Percentiles rank a stretch among this genome's conserved stretches.
Evolutionary conservation across 2,797 vertebrate genomes (phyloP).

Genomic region (Pseudomugil tenellus): DNA sequence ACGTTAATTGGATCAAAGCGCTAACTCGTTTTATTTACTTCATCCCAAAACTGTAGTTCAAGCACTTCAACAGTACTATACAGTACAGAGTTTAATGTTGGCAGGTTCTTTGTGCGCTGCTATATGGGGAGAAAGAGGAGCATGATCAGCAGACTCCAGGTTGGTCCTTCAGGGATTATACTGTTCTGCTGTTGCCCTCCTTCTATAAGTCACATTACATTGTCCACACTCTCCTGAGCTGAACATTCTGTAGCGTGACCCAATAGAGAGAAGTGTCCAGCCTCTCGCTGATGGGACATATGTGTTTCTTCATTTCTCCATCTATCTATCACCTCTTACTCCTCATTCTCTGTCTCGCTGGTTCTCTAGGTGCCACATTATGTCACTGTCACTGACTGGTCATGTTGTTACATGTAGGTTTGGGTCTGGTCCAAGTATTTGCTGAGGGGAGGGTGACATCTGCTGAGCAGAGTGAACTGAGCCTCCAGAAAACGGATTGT

Average conservation of each 20-base stretch:
- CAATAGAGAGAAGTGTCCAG: constrained; percentile 28
- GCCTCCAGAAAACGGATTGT: constrained; percentile 35
- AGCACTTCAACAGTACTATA: constrained; percentile 19
- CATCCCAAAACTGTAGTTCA: constrained; percentile 30
- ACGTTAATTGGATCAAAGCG: constrained; percentile 30
- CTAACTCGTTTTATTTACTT: constrained; percentile 31
- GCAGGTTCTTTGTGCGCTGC: constrained; percentile 38
- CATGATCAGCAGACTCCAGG: constrained; percentile 40
- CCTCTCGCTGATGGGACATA: constrained; percentile 34
- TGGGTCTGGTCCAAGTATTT: constrained; percentile 56
- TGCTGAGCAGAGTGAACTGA: constrained; percentile 64
- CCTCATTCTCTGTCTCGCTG: constrained; percentile 49
- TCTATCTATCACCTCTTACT: constrained; percentile 50
- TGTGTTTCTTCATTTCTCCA: constrained; percentile 42
- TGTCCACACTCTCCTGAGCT: constrained; percentile 45
- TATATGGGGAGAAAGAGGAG: constrained; percentile 42
- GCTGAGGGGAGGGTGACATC: constrained; percentile 73
- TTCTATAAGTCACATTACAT: constrained; percentile 53
- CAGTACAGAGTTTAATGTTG: constrained; percentile 43
- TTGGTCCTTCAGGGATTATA: constrained; percentile 34
- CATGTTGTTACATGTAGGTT: constrained; percentile 66
- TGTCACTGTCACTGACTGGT: constrained; percentile 69
- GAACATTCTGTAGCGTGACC: constrained; percentile 27
- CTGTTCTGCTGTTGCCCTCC: constrained; percentile 35
- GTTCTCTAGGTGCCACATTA: constrained; percentile 65